These are phyloP conservation scores for Indicator maculatus DNA, from an alignment of 2,113 vertebrate genomes.

Conservation along the genomic window DNA sequence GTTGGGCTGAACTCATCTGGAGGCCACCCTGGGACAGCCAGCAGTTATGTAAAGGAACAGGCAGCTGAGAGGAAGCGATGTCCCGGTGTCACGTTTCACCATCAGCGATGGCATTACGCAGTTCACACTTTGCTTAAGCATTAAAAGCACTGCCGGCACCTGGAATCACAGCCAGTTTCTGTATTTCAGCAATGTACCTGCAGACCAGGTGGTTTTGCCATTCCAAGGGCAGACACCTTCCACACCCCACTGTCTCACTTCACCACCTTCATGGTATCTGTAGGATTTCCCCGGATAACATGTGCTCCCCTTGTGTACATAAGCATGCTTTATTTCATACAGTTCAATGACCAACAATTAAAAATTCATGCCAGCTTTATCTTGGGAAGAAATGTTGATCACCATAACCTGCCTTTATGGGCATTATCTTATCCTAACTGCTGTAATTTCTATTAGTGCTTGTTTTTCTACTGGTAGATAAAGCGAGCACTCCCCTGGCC, in stretches of 20 bases:
- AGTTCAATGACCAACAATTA: neutral
- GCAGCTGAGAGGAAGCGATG: neutral
- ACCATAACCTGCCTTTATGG: neutral
- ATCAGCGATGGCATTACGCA: neutral
- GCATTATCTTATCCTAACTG: conserved; percentile 24
- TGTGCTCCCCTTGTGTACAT: neutral
- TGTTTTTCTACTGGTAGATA: neutral
- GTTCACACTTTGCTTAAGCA: conserved; percentile 11
- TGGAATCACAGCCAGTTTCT: conserved; percentile 7
- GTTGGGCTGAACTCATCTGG: neutral
- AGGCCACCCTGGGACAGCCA: neutral
- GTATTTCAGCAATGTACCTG: neutral
- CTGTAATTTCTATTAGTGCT: neutral
- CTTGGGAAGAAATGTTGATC: neutral
- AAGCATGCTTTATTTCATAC: neutral
- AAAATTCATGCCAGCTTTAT: conserved; percentile 17
- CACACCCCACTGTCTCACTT: accelerated
- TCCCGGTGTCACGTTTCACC: neutral
- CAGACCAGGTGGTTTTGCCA: neutral
- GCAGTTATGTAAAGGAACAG: neutral
- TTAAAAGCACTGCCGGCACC: conserved; percentile 17
- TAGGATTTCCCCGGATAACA: accelerated
- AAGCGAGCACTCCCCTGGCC: neutral
- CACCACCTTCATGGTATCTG: neutral
- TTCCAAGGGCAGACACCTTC: neutral